Conservation (phyloP, 1,140 invertebrate species). For the Popillia japonica region DNA sequence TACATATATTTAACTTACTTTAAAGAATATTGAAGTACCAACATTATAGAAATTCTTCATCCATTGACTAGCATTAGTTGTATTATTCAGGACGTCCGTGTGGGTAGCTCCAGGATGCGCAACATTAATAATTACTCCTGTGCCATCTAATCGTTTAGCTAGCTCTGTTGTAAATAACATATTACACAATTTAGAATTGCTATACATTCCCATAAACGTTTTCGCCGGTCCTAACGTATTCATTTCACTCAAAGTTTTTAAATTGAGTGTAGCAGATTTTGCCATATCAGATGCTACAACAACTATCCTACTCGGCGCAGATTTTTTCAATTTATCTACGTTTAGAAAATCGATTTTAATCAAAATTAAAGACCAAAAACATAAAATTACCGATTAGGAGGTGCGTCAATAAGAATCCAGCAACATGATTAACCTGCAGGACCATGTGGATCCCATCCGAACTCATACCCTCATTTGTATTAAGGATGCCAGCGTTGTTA, state of each 20-base stretch:
- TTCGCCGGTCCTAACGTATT: background rate
- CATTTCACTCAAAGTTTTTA: background rate
- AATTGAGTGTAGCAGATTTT: background rate
- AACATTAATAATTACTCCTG: slow-evolving; percentile 80
- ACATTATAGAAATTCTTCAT: too few species aligned
- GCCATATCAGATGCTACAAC: slow-evolving; percentile 51
- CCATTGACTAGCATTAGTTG: too few species aligned
- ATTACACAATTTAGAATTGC: slow-evolving; percentile 78
- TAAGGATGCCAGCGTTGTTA: slow-evolving; percentile 70
- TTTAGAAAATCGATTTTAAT: too few species aligned
- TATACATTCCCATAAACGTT: slow-evolving; percentile 59
- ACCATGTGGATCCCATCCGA: slow-evolving; percentile 2
- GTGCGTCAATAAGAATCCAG: slow-evolving; percentile 17
- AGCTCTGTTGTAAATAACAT: slow-evolving; percentile 85
- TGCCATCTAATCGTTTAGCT: slow-evolving; percentile 75
- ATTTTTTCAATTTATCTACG: slow-evolving; percentile 62
- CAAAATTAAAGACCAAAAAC: background rate
- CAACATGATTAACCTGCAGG: slow-evolving; percentile 5
- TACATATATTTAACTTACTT: too few species aligned
- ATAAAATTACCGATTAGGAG: background rate
- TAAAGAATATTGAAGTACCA: too few species aligned
- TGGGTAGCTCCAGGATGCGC: slow-evolving; percentile 76
- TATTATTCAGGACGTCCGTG: slow-evolving; percentile 39
- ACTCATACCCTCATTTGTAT: background rate
- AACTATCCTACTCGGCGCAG: slow-evolving; percentile 61